Conservation (phyloP, 2,888 invertebrate genomes). For the Hypomecis atomaria region DNA sequence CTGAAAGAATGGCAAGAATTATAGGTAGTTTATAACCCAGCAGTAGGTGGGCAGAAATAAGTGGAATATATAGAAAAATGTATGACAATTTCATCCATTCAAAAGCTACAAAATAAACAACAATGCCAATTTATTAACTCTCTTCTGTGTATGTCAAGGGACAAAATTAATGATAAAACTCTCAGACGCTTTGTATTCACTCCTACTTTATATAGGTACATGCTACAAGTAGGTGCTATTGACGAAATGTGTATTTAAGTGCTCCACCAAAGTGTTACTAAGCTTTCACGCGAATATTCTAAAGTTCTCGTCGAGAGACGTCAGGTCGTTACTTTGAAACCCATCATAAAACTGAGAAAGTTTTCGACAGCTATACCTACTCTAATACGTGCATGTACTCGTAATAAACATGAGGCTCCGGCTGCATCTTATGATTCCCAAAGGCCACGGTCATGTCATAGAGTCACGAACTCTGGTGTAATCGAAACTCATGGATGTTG, state of each 20-base stretch:
- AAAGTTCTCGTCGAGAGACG: conserved; percentile 9
- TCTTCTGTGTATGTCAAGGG: no score
- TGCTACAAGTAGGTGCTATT: not conserved
- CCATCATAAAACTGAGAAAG: conserved; percentile 27
- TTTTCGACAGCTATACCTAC: conserved; percentile 15
- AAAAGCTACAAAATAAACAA: no score
- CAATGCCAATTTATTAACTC: no score
- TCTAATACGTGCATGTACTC: conserved; percentile 31
- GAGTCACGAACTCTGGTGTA: conserved; percentile 47
- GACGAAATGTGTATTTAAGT: no score
- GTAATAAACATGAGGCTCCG: conserved; percentile 19
- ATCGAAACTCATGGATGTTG: conserved; percentile 37
- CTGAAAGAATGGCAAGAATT: no score
- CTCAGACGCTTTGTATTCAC: no score
- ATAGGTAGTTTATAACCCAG: no score
- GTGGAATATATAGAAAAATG: no score
- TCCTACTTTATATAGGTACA: no score
- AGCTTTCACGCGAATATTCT: conserved; percentile 5
- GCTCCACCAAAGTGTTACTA: conserved; percentile 1
- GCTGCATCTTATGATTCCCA: conserved; percentile 32
- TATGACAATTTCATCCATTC: no score
- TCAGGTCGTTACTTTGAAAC: conserved; percentile 15
- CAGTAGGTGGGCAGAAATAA: no score
- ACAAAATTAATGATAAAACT: no score
- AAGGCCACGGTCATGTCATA: conserved; percentile 57